Evolutionary conservation across 2,888 invertebrate species (phyloP).

Genomic region (Chloroclysta siterata): DNA sequence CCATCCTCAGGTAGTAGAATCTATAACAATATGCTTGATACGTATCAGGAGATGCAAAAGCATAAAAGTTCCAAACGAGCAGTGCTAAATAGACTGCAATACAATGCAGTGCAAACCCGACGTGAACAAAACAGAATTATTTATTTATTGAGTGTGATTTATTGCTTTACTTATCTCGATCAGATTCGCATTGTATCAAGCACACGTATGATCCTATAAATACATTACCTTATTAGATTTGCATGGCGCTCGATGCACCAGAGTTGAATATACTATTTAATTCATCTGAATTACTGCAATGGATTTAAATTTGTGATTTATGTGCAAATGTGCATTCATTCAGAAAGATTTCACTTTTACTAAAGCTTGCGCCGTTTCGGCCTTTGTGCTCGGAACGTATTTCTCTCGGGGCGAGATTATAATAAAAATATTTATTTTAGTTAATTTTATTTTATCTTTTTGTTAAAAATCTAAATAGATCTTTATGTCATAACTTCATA

Average conservation of each 20-base stretch:
- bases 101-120: conserved; percentile 13
- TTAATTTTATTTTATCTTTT: not conserved
- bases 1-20: not conserved
- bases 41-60: not conserved
- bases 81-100: not conserved
- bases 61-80: not conserved
- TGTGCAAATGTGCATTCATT: conserved; percentile 1
- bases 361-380: not conserved
- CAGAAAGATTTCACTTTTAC: not conserved
- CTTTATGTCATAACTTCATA: too few species aligned
- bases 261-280: conserved; percentile 10
- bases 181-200: conserved; percentile 17
- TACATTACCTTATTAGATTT: conserved; percentile 38
- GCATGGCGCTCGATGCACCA: conserved; percentile 35
- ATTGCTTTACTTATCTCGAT: conserved; percentile 31
- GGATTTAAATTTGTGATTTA: not conserved
- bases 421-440: not conserved
- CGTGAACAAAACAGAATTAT: conserved; percentile 15
- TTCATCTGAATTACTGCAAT: not conserved
- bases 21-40: not conserved
- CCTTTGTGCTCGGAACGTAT: conserved; percentile 1
- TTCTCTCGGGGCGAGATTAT: not conserved
- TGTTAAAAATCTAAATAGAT: not conserved
- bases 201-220: conserved; percentile 33
- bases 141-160: conserved; percentile 26